Conservation (phyloP, 2,888 invertebrate genomes). For the Stenchaetothrips biformis region DNA sequence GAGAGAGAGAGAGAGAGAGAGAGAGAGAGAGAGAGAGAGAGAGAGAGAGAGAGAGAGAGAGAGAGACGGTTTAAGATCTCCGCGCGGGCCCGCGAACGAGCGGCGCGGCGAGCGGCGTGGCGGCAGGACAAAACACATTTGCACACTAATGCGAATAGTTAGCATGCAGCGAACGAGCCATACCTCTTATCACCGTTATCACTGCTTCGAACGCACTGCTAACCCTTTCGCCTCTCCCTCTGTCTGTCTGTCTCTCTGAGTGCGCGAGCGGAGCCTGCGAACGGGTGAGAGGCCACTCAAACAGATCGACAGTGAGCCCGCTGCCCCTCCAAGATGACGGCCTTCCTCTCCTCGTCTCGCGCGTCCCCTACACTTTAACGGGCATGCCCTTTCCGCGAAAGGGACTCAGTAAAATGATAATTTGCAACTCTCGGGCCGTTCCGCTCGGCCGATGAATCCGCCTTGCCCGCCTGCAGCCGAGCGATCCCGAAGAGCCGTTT, state of each 20-base stretch:
- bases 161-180: conserved; percentile 18
- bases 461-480: not conserved
- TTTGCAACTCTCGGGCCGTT: not conserved
- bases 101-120: not conserved
- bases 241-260: too few relatives aligned
- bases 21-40: not conserved
- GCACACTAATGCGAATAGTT: conserved; percentile 24
- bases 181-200: conserved; percentile 21
- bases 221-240: too few relatives aligned
- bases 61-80: not conserved
- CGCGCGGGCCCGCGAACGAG: not conserved
- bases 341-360: not conserved
- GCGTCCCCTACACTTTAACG: not conserved
- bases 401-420: conserved; percentile 5
- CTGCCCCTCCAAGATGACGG: not conserved
- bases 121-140: conserved; percentile 19
- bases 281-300: too few relatives aligned
- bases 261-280: too few relatives aligned
- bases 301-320: too few relatives aligned
- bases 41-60: not conserved
- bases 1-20: not conserved
- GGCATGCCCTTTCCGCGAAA: not conserved
- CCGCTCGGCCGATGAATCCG: not conserved
- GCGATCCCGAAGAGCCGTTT: not conserved
- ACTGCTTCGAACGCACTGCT: conserved; percentile 2